phyloP scores from a whole-genome alignment of 2,113 vertebrate genomes.

The Pseudolaguvia tuberculata region DNA sequence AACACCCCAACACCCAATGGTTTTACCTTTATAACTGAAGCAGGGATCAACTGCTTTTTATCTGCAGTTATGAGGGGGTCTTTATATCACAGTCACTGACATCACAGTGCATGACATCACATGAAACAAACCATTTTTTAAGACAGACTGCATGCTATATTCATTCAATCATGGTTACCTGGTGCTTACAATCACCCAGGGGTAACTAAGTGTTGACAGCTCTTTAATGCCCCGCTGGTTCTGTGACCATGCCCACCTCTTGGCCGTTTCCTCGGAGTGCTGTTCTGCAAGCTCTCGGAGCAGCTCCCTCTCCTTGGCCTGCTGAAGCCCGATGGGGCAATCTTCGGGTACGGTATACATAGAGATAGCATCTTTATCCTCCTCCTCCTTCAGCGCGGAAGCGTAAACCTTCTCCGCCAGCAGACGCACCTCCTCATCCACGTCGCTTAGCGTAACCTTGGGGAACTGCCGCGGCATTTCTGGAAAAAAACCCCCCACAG shows the following conservation, averaged over 20 bases:
- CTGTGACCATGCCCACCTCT: constrained; percentile 68
- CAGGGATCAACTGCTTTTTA: too few relatives aligned
- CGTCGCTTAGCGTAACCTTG: constrained; percentile 78
- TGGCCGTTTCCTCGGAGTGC: constrained; percentile 76
- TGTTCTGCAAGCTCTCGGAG: constrained; percentile 86
- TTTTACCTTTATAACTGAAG: too few relatives aligned
- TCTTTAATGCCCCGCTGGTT: too few relatives aligned
- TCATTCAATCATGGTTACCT: too few relatives aligned
- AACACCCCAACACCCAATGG: too few relatives aligned
- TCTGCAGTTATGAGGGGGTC: too few relatives aligned
- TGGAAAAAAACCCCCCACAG: constrained; percentile 40
- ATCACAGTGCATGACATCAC: too few relatives aligned
- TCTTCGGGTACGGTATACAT: constrained; percentile 88
- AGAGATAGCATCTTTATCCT: constrained; percentile 82
- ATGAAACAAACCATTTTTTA: too few relatives aligned
- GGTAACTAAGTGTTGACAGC: too few relatives aligned
- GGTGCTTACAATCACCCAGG: too few relatives aligned
- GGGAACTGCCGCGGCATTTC: constrained; percentile 87
- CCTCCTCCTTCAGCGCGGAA: constrained; percentile 86
- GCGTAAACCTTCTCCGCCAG: constrained; percentile 90
- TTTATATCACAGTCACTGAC: too few relatives aligned
- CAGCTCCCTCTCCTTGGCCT: constrained; percentile 85
- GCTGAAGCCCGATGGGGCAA: constrained; percentile 92
- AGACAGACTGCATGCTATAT: too few relatives aligned
- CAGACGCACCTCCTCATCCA: constrained; percentile 83